phyloP scores from a whole-genome alignment of 2,888 invertebrate genomes.

The Cantharis rustica region DNA sequence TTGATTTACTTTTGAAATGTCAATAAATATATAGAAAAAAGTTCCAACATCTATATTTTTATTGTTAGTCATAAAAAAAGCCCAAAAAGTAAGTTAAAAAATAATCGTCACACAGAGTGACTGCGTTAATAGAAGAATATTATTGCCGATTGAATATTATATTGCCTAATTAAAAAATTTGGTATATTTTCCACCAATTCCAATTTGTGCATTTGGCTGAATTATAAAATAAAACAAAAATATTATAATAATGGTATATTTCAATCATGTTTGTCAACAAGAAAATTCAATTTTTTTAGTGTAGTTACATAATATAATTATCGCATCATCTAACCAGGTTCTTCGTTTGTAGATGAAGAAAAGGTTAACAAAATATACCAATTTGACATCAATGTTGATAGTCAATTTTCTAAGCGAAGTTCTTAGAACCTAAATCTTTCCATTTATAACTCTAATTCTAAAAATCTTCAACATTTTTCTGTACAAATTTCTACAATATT shows the following conservation, averaged over 20 bases:
- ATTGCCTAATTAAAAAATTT: no score
- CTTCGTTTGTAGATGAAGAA: not conserved
- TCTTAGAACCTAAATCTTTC: not conserved
- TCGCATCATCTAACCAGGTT: not conserved
- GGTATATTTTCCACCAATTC: no score
- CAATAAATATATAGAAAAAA: no score
- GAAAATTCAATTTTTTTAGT: conserved; percentile 13
- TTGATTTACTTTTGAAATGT: no score
- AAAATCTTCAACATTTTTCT: not conserved
- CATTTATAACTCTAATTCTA: not conserved
- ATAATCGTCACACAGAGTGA: no score
- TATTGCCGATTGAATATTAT: no score
- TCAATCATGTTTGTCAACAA: conserved; percentile 30
- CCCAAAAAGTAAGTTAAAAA: no score
- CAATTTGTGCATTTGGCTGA: not conserved
- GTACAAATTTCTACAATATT: not conserved
- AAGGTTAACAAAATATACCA: not conserved
- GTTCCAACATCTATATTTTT: no score
- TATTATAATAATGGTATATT: conserved; percentile 15
- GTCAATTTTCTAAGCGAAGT: not conserved
- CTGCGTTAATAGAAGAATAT: no score
- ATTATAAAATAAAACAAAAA: not conserved
- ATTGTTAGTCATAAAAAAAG: no score
- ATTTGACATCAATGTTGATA: not conserved
- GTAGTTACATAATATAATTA: not conserved